Evolutionary conservation across 1,140 invertebrate species (phyloP), one percentile per base, ranked within the genome.

Genomic region (Rhynchophorus ferrugineus): DNA sequence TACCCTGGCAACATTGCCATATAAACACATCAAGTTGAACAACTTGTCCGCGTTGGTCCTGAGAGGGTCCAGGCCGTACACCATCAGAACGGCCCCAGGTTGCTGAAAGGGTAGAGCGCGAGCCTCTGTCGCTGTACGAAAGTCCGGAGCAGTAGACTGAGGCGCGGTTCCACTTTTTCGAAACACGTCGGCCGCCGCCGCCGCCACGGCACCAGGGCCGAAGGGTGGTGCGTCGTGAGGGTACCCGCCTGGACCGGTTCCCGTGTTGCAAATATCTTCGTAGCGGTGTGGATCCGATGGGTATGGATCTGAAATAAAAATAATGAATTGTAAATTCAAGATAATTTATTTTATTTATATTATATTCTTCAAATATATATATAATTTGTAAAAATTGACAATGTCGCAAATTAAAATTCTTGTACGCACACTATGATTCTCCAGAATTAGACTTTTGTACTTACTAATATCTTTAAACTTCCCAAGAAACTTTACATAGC

Each of bases 11-110:
- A 98, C 93, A 71, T 99, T 99, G 54, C 96, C 96, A 73, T 98
- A 99, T 29, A 98, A 79, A 74, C 95, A 99, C 73, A 98, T 93
- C 46, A 99, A 76, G 75, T 98, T 99, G 80, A 99, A 99, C n/a
- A 99, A 78, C 66, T 87, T 84, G 71, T 98, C 93, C 55, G 91
- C 88, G 73, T 98, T 98, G 68, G 95, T 89, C 67, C 91, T 91
- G 57, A 91, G 82, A 38, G 85, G 82, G 67, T 94, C 90, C 13
- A 99, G 76, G 18, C 95, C 95, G 74, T 99, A 98, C 20, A 98
- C 91, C 95, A 99, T 98, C 75, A 98, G 84, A 37, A 98, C 94
- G 38, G 87, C 83, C 14, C 91, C 89, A 61, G 88, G 85, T 61
- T 84, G 82, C 33, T 77, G 76, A 57, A 68, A 67, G 8, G 52